Conservation (phyloP, 1,140 invertebrate genomes). For the Sweltsa coloradensis region DNA sequence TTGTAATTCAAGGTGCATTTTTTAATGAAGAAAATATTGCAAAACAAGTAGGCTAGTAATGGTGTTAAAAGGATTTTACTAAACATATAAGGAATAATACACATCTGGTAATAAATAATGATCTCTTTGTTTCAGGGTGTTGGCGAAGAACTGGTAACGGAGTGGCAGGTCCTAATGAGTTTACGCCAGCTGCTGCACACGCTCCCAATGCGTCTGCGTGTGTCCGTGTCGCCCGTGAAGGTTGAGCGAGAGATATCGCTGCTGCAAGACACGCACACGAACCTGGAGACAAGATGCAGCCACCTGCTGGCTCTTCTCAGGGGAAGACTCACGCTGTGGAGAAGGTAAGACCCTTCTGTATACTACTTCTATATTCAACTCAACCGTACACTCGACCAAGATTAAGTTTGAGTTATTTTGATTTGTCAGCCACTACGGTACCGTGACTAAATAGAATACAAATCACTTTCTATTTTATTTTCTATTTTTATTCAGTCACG, state of each 20-base stretch:
- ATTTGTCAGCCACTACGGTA: too few species aligned
- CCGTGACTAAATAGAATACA: too few species aligned
- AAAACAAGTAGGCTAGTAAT: too few species aligned
- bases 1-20: too few species aligned
- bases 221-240: conserved; percentile 58
- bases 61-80: not conserved
- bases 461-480: too few species aligned
- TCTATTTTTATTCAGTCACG: too few species aligned
- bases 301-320: conserved; percentile 48
- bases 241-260: conserved; percentile 60
- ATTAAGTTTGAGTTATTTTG: too few species aligned
- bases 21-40: too few species aligned
- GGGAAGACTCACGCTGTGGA: conserved; percentile 53
- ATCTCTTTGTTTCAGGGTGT: conserved; percentile 32
- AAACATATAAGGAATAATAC: conserved; percentile 1
- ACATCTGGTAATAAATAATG: not conserved
- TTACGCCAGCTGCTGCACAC: conserved; percentile 61
- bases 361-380: too few species aligned
- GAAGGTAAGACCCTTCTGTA: too few species aligned
- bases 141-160: conserved; percentile 44
- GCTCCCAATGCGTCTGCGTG: conserved; percentile 52
- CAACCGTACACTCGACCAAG: too few species aligned
- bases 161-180: conserved; percentile 64
- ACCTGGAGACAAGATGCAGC: conserved; percentile 51
- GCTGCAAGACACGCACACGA: conserved; percentile 55